Evolutionary conservation across 2,797 vertebrate genomes (phyloP), one percentile per base, ranked within the genome.

Genomic region (Sebastiscus albofasciatus): DNA sequence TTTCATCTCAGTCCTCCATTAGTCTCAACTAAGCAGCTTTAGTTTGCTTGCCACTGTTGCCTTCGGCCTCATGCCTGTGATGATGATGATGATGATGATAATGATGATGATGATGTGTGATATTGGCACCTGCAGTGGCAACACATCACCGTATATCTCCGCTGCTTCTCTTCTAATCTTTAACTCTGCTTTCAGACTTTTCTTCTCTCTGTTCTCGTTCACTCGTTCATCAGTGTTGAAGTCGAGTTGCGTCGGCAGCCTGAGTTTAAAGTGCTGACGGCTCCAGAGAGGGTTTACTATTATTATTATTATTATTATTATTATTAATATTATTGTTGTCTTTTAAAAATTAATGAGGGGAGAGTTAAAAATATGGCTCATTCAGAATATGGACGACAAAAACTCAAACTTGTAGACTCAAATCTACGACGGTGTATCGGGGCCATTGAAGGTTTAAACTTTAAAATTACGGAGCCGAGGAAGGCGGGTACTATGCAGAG

Each of bases 11-110:
- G 66, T 80, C 49, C 64, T 84, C 49, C 13, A 20, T 67, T 54
- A 4, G 55, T 90, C 29, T 2, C 71, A 77, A 69, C 46, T 31
- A 39, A 79, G 72, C 72, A 54, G 65, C 78, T 85, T 78, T 24
- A 58, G 49, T 81, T 72, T 34, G 84, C 72, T 72, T 80, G 82
- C 82, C 88, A 61, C 72, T 77, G 86, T 92, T 92, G 90, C 90
- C 86, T 93, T 90, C 12, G 74, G 87, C 87, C 86, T 91, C 72
- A 72, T 89, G 78, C 81, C 91, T 87, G 86, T 89, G 86, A 89
- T 36, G 73, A 22, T 27, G 55, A 86, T 34, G 74, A 42, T 16
- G 39, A 1, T 46, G 42, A 18, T 42, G 39, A 0, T 46, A 16
- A 1, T 49, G 46, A 0, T 18, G 42, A 8, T 18, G 16, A 14